Conservation (phyloP, 2,888 invertebrate genomes). For the Girardia tigrina region DNA sequence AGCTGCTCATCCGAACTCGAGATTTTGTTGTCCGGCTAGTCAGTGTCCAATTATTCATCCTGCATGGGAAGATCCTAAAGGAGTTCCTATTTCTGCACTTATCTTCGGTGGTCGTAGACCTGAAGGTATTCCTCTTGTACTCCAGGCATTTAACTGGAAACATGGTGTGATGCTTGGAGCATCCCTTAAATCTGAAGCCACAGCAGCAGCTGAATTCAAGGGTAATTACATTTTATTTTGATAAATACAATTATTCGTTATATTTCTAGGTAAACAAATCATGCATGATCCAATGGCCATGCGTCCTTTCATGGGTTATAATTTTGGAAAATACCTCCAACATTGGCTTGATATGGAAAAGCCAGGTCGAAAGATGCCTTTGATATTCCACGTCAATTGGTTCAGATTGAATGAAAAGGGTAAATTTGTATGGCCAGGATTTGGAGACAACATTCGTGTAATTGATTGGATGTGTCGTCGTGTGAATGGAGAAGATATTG, state of each 20-base stretch:
- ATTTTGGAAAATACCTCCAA: slow-evolving; percentile 81
- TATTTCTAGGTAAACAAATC: slow-evolving; percentile 53
- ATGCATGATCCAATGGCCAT: slow-evolving; percentile 99
- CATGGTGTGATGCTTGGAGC: slow-evolving; percentile 93
- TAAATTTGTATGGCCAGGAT: slow-evolving; percentile 95
- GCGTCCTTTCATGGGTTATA: slow-evolving; percentile 98
- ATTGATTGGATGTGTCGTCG: slow-evolving; percentile 85
- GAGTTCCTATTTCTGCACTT: slow-evolving; percentile 89
- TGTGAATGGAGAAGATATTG: slow-evolving; percentile 55
- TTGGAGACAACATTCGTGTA: slow-evolving; percentile 78
- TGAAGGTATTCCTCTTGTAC: slow-evolving; percentile 74
- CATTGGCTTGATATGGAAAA: slow-evolving; percentile 65
- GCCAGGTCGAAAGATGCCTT: slow-evolving; percentile 59
- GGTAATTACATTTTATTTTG: slow-evolving; percentile 40
- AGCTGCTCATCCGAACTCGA: slow-evolving; percentile 92
- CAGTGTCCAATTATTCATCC: slow-evolving; percentile 89
- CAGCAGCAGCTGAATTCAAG: slow-evolving; percentile 85
- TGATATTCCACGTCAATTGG: slow-evolving; percentile 98
- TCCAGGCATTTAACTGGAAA: slow-evolving; percentile 78
- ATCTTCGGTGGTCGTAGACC: slow-evolving; percentile 89
- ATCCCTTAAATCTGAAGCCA: slow-evolving; percentile 83
- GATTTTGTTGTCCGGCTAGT: slow-evolving; percentile 81
- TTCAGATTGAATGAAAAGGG: slow-evolving; percentile 65
- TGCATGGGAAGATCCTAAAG: slow-evolving; percentile 76
- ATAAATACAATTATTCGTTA: neutral